phyloP scores from a whole-genome alignment of 2,113 vertebrate species.

The Clarias batrachus region DNA sequence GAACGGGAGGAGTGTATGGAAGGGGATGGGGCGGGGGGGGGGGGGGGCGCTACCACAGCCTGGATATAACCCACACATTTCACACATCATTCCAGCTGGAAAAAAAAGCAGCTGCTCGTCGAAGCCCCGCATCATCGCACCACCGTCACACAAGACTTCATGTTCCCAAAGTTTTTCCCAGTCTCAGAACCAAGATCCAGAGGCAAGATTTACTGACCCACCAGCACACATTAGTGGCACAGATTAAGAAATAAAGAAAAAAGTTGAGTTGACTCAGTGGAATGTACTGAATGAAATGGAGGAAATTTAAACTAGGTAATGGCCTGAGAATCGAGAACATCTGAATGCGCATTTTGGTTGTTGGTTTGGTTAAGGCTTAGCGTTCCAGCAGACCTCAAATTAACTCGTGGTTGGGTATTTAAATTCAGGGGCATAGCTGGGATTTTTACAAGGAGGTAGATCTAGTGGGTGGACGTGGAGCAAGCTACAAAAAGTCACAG shows the following conservation, averaged over 20 bases:
- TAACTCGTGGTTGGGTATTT: neutral
- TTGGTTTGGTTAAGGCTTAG: slow-evolving; percentile 6
- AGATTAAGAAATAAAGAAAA: neutral
- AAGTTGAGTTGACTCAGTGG: neutral
- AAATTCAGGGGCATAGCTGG: neutral
- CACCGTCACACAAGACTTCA: slow-evolving; percentile 47
- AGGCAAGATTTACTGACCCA: neutral
- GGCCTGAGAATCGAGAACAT: neutral
- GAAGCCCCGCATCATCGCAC: slow-evolving; percentile 65
- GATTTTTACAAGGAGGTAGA: neutral
- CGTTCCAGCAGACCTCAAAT: neutral
- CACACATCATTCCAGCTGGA: slow-evolving; percentile 64
- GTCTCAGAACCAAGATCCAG: slow-evolving; percentile 38
- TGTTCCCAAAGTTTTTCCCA: slow-evolving; percentile 56
- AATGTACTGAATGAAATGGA: neutral
- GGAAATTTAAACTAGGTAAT: slow-evolving; percentile 2
- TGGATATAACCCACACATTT: slow-evolving; percentile 68
- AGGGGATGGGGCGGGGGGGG: neutral
- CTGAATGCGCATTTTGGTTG: neutral
- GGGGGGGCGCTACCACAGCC: slow-evolving; percentile 55
- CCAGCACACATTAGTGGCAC: neutral
- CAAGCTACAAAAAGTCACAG: neutral
- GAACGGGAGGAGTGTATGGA: neutral
- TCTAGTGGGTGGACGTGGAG: neutral
- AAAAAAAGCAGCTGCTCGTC: slow-evolving; percentile 66